Evolutionary conservation across 1,140 invertebrate genomes (phyloP).

Genomic region (Drosophila leontia): DNA sequence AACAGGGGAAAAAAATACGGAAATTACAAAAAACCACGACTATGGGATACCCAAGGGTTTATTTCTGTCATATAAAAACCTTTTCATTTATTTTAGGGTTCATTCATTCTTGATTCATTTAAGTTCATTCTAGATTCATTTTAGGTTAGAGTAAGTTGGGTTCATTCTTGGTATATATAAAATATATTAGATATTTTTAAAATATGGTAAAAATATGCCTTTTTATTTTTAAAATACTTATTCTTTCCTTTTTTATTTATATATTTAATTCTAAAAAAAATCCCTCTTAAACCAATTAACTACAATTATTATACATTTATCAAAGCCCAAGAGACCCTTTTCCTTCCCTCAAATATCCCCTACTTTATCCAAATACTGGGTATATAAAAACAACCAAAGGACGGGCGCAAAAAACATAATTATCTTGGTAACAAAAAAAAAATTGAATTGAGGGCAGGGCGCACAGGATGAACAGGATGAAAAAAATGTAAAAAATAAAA

Average conservation of each 20-base stretch:
- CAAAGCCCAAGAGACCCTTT: not conserved
- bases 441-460: slow-evolving; percentile 32
- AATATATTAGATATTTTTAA: not conserved
- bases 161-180: no score
- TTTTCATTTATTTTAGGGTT: not conserved
- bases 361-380: not conserved
- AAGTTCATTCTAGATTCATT: not conserved
- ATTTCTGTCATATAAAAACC: no score
- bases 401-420: slow-evolving; percentile 43
- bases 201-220: not conserved
- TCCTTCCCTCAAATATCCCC: not conserved
- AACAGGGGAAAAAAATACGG: not conserved
- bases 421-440: slow-evolving; percentile 26
- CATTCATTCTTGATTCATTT: not conserved
- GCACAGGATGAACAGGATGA: slow-evolving; percentile 28
- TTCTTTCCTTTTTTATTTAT: not conserved
- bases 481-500: slow-evolving; percentile 23
- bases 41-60: not conserved
- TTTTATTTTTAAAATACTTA: not conserved
- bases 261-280: not conserved
- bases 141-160: not conserved
- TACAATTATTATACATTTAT: not conserved
- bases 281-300: not conserved
- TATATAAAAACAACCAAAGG: slow-evolving; percentile 1
- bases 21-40: not conserved